Evolutionary conservation across 2,888 invertebrate species (phyloP), one percentile per base, ranked within the genome.

Genomic region (Stratiomys singularior): DNA sequence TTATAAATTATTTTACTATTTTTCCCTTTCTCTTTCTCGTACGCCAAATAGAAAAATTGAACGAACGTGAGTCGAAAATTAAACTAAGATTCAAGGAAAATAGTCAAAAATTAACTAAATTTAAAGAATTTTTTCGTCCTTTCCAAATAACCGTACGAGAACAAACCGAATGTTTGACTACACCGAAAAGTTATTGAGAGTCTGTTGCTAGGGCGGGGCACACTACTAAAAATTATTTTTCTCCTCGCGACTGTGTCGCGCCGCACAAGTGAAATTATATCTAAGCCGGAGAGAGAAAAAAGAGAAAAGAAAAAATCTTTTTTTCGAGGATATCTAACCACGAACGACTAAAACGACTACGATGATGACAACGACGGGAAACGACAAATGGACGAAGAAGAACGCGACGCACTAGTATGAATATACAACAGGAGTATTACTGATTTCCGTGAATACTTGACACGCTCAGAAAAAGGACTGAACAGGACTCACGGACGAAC

Each of bases 401-500:
- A 18, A n/a, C 27, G 37, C 37, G 18, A 25, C 15, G 63, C 44
- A 66, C 66, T 7, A 66, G 60, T 23, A 60, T 37, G 37, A 37
- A 37, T 9, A 37, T 56, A 60, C 52, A n/a, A 60, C 60, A 25
- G 60, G 64, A 64, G 28, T 25, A n/a, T 46, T 30, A 69, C 69
- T 23, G 46, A 23, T 74, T 47, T 69, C 64, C 72, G 76, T 79
- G 79, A 74, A 79, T 67, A 77, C 77, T 77, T 63, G 25, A 74
- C 60, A 77, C 69, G 79, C 76, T 77, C 76, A 76, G 76, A 67
- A 76, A 77, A 79, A 79, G 76, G 77, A 79, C 79, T 79, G 60
- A 60, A 60, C 60, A 58, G 58, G 58, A 74, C 37, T 74, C 74
- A 74, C 74, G 44, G 37, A 67, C 63, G 3, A 28, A 67, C 76